phyloP scores from a whole-genome alignment of 2,797 vertebrate species.

The Tauraco hartlaubi region DNA sequence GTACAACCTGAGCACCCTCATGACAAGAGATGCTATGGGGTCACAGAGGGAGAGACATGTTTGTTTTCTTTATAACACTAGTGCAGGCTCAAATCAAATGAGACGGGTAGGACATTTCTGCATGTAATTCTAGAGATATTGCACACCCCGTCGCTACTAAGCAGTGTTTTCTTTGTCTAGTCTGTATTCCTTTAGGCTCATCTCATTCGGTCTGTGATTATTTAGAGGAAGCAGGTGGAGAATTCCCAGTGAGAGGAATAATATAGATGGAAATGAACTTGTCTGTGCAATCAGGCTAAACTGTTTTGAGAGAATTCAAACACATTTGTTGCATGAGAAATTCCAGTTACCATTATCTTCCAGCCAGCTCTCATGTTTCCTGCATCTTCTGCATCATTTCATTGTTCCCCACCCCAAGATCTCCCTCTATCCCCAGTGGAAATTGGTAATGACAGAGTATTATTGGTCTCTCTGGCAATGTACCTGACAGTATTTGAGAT shows the following conservation, averaged over 20 bases:
- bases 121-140: background rate
- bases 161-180: background rate
- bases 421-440: background rate
- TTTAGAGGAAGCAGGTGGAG: conserved; percentile 38
- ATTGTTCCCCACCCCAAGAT: background rate
- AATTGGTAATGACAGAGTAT: background rate
- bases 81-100: background rate
- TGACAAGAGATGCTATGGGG: background rate
- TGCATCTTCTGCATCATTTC: background rate
- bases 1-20: background rate
- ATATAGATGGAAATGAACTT: conserved; percentile 31
- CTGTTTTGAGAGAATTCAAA: conserved; percentile 14
- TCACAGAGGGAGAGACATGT: background rate
- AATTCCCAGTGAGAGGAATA: conserved; percentile 10
- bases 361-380: background rate
- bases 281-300: conserved; percentile 1
- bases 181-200: background rate
- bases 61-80: background rate
- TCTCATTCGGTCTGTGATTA: background rate
- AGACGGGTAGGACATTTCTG: background rate
- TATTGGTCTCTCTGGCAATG: background rate
- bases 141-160: background rate
- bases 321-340: background rate
- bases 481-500: background rate
- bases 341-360: background rate